Percentiles rank a stretch among this genome's conserved stretches.
Evolutionary conservation across 2,113 vertebrate species (phyloP).

Genomic region (Nipponia nippon): DNA sequence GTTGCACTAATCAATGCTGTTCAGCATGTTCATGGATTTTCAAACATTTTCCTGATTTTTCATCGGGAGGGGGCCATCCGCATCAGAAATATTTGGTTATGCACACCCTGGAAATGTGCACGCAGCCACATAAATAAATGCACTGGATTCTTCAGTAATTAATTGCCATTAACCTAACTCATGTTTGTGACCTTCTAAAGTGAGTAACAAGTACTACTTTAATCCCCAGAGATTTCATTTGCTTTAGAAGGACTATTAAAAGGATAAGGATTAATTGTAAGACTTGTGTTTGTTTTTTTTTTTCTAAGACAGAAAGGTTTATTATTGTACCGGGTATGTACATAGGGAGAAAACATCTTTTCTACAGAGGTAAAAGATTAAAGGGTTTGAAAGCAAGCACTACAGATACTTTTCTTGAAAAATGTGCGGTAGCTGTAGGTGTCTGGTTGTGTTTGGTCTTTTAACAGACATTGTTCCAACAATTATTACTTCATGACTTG

Average conservation of each 20-base stretch:
- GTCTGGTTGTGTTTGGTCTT: neutral
- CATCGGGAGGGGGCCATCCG: accelerated
- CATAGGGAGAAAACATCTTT: neutral
- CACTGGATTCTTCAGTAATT: neutral
- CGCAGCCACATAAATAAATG: accelerated
- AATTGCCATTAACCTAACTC: neutral
- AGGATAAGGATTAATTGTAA: neutral
- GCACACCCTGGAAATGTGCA: neutral
- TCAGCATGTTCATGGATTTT: neutral
- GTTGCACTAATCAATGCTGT: neutral
- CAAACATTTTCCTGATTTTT: neutral
- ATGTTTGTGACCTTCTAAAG: neutral
- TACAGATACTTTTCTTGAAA: neutral
- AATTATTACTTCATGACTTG: neutral
- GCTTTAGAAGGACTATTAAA: neutral
- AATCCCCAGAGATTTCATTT: neutral
- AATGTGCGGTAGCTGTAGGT: neutral
- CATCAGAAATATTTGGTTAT: neutral
- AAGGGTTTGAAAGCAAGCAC: neutral
- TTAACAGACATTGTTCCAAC: neutral
- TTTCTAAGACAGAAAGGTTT: neutral
- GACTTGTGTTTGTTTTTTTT: neutral
- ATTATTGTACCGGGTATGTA: neutral
- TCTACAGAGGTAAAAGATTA: neutral
- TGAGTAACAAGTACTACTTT: neutral